Conservation (phyloP, 2,113 vertebrate species). For the Perognathus longimembris region DNA sequence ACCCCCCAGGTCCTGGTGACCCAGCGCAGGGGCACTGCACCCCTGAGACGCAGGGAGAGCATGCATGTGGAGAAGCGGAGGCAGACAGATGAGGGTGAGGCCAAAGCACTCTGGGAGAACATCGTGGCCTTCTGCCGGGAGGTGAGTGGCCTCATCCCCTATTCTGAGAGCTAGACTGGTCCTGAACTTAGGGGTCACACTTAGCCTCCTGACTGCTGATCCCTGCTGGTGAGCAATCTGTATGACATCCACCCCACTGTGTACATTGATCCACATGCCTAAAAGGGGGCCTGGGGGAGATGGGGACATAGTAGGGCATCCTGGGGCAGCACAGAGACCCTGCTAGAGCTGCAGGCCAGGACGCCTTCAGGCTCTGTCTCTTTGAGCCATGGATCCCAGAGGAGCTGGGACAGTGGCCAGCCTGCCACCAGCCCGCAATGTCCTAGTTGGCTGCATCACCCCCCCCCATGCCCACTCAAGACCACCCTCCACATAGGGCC, state of each 20-base stretch:
- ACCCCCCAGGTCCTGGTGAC: slow-evolving; percentile 94
- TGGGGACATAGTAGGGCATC: background rate
- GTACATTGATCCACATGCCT: background rate
- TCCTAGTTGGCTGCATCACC: background rate
- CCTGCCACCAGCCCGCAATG: background rate
- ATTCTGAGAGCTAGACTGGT: background rate
- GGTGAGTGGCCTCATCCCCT: slow-evolving; percentile 87
- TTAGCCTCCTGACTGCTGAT: background rate
- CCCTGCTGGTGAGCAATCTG: background rate
- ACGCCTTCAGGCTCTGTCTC: fast-evolving
- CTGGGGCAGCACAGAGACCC: background rate
- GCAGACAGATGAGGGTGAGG: slow-evolving; percentile 96
- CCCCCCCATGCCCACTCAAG: background rate
- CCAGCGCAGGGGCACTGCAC: slow-evolving; percentile 89
- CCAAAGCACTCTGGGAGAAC: slow-evolving; percentile 98
- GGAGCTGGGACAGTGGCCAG: background rate
- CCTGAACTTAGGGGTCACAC: no score
- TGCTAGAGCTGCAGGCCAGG: background rate
- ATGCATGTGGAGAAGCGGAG: slow-evolving; percentile 96
- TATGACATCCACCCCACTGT: background rate
- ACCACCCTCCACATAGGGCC: background rate
- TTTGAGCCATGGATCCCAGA: background rate
- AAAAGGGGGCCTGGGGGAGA: background rate
- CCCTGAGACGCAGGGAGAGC: slow-evolving; percentile 94
- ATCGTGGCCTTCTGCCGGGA: slow-evolving; percentile 97